These are phyloP conservation scores for Neoascia interrupta DNA, from an alignment of 2,888 invertebrate genomes.

Conservation along the genomic window DNA sequence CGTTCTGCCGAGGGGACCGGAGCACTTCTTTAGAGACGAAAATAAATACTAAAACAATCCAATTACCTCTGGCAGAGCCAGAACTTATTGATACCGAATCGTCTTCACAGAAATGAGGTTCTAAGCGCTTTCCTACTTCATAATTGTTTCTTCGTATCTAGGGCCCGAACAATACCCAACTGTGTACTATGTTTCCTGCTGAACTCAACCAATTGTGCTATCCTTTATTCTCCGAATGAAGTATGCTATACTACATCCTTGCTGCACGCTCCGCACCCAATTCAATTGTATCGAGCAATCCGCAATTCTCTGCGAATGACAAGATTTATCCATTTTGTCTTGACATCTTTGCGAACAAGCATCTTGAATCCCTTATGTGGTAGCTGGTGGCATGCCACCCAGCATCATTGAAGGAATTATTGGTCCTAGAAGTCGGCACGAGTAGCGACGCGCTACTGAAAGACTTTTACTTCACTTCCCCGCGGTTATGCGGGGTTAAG, in stretches of 20 bases:
- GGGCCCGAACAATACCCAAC: constrained; percentile 18
- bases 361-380: constrained; percentile 50
- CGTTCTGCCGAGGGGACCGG: too few relatives aligned
- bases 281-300: constrained; percentile 64
- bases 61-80: constrained; percentile 40
- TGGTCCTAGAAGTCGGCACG: constrained; percentile 42
- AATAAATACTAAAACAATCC: constrained; percentile 48
- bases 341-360: constrained; percentile 66
- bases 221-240: constrained; percentile 24
- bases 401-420: constrained; percentile 19
- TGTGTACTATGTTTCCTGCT: neutral
- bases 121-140: constrained; percentile 52
- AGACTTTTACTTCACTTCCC: constrained; percentile 20
- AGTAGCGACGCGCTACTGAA: neutral
- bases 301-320: constrained; percentile 65
- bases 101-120: too few relatives aligned
- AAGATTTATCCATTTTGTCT: constrained; percentile 69
- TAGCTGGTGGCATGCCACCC: constrained; percentile 3
- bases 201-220: constrained; percentile 28
- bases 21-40: too few relatives aligned
- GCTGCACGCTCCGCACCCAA: neutral
- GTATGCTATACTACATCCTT: constrained; percentile 5
- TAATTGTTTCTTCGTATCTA: constrained; percentile 50
- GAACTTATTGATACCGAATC: constrained; percentile 33
- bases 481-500: constrained; percentile 17